phyloP scores from a whole-genome alignment of 2,113 vertebrate species.

The Esox niger region DNA sequence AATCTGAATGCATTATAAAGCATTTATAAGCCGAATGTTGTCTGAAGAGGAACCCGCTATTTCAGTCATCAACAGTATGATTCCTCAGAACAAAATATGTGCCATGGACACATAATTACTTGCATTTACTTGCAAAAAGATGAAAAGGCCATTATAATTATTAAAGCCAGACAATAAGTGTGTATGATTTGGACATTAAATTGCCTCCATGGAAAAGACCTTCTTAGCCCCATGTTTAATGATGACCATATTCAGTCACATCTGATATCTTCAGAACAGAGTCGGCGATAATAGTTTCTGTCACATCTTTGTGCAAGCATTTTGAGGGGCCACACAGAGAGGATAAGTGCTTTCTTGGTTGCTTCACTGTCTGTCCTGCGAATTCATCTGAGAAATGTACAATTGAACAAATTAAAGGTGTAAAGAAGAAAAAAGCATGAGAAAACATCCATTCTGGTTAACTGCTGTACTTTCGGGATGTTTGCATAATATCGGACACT shows the following conservation, averaged over 20 bases:
- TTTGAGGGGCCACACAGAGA: slow-evolving; percentile 9
- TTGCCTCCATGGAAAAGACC: slow-evolving; percentile 2
- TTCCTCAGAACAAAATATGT: no score
- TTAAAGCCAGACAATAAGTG: not conserved
- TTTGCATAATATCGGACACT: not conserved
- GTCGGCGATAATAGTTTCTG: slow-evolving; percentile 38
- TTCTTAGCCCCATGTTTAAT: slow-evolving; percentile 41
- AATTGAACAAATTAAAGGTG: not conserved
- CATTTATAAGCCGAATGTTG: no score
- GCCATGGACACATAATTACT: no score
- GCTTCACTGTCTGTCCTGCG: not conserved
- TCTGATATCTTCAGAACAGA: slow-evolving; percentile 47
- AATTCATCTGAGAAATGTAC: not conserved
- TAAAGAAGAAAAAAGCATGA: not conserved
- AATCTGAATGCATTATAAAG: no score
- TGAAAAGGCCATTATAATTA: no score
- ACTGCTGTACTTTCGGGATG: not conserved
- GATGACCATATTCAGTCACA: slow-evolving; percentile 48
- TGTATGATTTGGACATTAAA: not conserved
- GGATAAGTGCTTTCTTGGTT: not conserved
- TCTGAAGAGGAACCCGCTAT: no score
- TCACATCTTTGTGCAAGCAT: slow-evolving; percentile 32
- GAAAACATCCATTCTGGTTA: not conserved
- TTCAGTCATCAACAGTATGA: no score
- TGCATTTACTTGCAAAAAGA: no score